Evolutionary conservation across 2,797 vertebrate genomes (phyloP).

Genomic region (Chloroceryle inda): DNA sequence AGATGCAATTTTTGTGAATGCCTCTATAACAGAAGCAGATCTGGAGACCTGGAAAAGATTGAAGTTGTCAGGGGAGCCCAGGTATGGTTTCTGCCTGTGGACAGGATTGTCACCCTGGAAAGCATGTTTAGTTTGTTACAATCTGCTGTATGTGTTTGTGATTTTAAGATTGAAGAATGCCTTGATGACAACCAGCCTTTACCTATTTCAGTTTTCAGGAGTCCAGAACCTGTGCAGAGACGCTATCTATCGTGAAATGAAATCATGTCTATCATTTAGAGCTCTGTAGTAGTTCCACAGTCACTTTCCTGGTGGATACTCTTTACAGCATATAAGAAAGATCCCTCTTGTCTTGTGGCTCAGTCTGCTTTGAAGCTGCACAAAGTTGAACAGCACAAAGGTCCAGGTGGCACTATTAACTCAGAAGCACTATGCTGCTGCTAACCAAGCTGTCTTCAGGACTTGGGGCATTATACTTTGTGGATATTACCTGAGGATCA

Average conservation of each 20-base stretch:
- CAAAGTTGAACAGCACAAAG: background rate
- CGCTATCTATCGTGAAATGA: background rate
- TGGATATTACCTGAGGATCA: background rate
- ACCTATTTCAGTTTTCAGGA: background rate
- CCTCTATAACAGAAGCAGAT: conserved; percentile 90
- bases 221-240: background rate
- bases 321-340: background rate
- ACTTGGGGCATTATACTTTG: background rate
- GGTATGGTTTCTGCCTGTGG: conserved; percentile 80
- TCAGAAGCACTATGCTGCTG: background rate
- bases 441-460: background rate
- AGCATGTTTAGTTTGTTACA: background rate
- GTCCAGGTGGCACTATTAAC: background rate
- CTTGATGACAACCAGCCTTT: background rate
- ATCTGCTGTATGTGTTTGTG: background rate
- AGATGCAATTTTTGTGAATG: conserved; percentile 79
- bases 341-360: background rate
- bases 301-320: background rate
- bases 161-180: conserved; percentile 18
- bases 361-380: background rate
- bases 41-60: conserved; percentile 93
- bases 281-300: background rate
- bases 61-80: conserved; percentile 88
- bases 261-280: background rate
- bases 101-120: background rate